Percentiles rank a stretch among this genome's conserved stretches.
These are phyloP conservation scores for Palythoa grandiflora DNA, from an alignment of 92 coral and sea anemone species.

Conservation along the genomic window DNA sequence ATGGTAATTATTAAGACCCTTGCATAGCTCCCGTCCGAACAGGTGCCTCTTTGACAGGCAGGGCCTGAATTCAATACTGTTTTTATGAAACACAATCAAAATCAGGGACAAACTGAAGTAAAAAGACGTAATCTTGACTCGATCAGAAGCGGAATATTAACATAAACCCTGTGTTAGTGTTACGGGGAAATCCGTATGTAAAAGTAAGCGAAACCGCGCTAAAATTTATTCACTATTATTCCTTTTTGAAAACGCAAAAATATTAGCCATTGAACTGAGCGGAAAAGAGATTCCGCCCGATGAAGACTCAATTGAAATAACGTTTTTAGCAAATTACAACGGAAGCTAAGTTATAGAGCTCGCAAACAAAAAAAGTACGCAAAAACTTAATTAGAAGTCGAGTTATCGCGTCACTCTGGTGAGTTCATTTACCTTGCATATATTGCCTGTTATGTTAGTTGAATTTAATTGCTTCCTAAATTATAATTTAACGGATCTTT, in stretches of 20 bases:
- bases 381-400: conserved; percentile 73
- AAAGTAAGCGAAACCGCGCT: neutral
- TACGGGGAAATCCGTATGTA: neutral
- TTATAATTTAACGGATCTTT: conserved; percentile 85
- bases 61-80: conserved; percentile 76
- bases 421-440: conserved; percentile 57
- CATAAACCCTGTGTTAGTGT: conserved; percentile 43
- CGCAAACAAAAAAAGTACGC: conserved; percentile 54
- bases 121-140: conserved; percentile 43
- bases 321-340: conserved; percentile 69
- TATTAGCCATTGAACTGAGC: conserved; percentile 57
- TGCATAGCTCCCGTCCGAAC: conserved; percentile 53
- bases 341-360: conserved; percentile 72
- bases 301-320: conserved; percentile 58
- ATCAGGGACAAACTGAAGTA: conserved; percentile 34
- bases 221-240: neutral
- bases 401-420: conserved; percentile 49
- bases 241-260: conserved; percentile 27
- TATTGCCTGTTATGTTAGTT: conserved; percentile 73
- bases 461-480: conserved; percentile 85
- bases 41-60: conserved; percentile 85
- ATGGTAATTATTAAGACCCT: conserved; percentile 76
- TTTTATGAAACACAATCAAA: conserved; percentile 74
- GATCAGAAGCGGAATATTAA: conserved; percentile 40
- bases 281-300: conserved; percentile 64